A percentile compares a stretch with the other conserved stretches of the same genome.
Evolutionary conservation across 2,113 vertebrate genomes (phyloP).

Genomic region (Bubo bubo): DNA sequence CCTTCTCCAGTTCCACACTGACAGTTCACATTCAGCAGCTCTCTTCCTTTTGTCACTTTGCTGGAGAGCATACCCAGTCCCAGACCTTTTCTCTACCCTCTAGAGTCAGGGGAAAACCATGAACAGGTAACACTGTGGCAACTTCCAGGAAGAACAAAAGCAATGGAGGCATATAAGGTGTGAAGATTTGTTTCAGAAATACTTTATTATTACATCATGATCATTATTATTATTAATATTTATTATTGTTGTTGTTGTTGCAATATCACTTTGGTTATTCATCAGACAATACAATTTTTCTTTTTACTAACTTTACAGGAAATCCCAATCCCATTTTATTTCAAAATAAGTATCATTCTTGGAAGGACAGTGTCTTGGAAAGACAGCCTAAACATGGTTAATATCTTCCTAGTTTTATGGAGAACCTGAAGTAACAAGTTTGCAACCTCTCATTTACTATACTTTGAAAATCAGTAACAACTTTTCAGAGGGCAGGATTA

Average conservation of each 20-base stretch:
- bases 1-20: background rate
- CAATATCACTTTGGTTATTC: background rate
- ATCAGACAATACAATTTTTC: background rate
- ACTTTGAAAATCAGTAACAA: background rate
- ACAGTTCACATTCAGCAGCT: background rate
- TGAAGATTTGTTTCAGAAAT: background rate
- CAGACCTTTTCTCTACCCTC: background rate
- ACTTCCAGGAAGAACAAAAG: background rate
- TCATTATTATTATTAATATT: background rate
- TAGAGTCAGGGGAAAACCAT: background rate
- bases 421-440: background rate
- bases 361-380: background rate
- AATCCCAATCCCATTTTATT: background rate
- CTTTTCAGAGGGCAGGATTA: background rate
- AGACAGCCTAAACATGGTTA: background rate
- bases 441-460: background rate
- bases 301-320: background rate
- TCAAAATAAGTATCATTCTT: background rate
- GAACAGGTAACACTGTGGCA: background rate
- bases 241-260: background rate
- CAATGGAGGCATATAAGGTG: accelerated
- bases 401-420: background rate
- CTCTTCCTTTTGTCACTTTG: background rate
- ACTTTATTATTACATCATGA: background rate
- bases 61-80: background rate